Conservation (phyloP, 92 coral and sea anemone genomes). For the Umimayanthus chanpuru region DNA sequence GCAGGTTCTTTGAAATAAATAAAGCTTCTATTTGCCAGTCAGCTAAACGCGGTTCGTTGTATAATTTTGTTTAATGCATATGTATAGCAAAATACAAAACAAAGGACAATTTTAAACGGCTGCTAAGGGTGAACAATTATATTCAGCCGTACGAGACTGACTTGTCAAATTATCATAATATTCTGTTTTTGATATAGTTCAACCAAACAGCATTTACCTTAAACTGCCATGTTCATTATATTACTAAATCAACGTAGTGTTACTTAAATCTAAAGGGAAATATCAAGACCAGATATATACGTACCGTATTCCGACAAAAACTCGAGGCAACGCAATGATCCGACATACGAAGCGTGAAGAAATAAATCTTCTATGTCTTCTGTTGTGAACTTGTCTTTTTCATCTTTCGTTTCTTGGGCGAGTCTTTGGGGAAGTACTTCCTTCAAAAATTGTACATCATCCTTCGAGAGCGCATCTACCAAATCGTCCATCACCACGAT, state of each 20-base stretch:
- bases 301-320: conserved; percentile 21
- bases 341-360: conserved; percentile 19
- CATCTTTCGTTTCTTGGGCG: neutral
- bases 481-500: neutral
- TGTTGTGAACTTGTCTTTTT: conserved; percentile 5
- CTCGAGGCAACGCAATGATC: conserved; percentile 22
- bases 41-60: neutral
- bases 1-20: no score
- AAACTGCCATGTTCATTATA: neutral
- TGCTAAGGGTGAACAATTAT: neutral
- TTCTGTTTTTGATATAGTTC: neutral
- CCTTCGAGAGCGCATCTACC: neutral
- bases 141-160: neutral
- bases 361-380: conserved; percentile 33
- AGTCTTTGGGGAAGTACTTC: conserved; percentile 15
- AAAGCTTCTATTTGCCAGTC: neutral
- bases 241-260: neutral
- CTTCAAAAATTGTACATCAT: neutral
- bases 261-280: neutral
- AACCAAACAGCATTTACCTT: neutral
- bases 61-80: neutral
- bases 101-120: neutral
- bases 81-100: neutral
- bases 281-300: neutral
- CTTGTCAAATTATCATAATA: neutral